A percentile compares a stretch with the other conserved stretches of the same genome.
These are phyloP conservation scores for Panagrolaimus sp. DNA, from an alignment of 1,140 invertebrate genomes.

Conservation along the genomic window DNA sequence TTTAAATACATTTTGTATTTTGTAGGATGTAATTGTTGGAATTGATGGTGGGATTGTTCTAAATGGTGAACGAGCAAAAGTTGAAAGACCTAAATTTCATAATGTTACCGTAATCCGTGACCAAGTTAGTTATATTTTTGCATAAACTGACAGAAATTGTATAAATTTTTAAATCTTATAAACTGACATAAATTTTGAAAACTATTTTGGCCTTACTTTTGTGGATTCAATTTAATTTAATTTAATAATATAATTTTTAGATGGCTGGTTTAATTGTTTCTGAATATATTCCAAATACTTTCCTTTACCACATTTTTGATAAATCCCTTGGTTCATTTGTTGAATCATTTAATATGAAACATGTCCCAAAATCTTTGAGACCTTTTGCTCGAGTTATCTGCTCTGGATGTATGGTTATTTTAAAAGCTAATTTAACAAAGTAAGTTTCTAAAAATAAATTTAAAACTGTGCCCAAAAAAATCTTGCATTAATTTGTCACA, in stretches of 20 bases:
- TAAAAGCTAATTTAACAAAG: constrained; percentile 45
- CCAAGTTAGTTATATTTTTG: constrained; percentile 27
- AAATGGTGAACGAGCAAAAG: constrained; percentile 32
- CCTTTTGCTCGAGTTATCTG: constrained; percentile 40
- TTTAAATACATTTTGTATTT: not conserved
- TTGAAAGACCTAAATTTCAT: constrained; percentile 39
- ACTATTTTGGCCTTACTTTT: not conserved
- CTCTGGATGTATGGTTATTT: constrained; percentile 40
- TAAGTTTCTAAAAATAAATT: constrained; percentile 17
- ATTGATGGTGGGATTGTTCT: constrained; percentile 44
- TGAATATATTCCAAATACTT: constrained; percentile 44
- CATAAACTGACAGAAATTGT: not conserved
- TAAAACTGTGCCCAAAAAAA: no score
- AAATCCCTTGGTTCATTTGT: constrained; percentile 29
- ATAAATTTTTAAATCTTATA: not conserved
- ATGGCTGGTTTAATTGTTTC: constrained; percentile 44
- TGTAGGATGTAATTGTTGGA: constrained; percentile 44
- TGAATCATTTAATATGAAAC: constrained; percentile 38
- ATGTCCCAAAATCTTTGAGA: constrained; percentile 37
- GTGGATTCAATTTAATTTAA: not conserved
- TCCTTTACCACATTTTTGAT: constrained; percentile 41
- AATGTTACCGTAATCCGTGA: constrained; percentile 41
- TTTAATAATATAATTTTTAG: constrained; percentile 1
- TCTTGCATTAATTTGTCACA: no score
- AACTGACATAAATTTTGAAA: not conserved